Evolutionary conservation across 2,888 invertebrate genomes (phyloP).

Genomic region (Pammene aurita): DNA sequence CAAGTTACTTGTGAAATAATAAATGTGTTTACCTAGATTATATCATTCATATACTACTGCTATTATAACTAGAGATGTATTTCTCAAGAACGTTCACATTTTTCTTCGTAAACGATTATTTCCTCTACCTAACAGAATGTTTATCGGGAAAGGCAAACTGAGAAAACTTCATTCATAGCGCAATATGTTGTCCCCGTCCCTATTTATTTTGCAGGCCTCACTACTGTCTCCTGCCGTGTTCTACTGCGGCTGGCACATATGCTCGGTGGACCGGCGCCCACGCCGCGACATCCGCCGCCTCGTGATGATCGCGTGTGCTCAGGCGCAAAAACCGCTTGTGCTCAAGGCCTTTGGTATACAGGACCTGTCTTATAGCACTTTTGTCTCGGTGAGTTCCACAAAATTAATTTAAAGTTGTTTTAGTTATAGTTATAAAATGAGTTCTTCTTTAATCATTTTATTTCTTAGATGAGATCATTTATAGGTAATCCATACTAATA

Average conservation of each 20-base stretch:
- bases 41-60: too few species aligned
- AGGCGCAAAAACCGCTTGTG: slow-evolving; percentile 73
- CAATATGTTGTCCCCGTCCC: not conserved
- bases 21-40: too few species aligned
- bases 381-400: slow-evolving; percentile 67
- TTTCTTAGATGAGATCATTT: too few species aligned
- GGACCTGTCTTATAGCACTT: slow-evolving; percentile 73
- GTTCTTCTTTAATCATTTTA: too few species aligned
- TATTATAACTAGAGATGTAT: too few species aligned
- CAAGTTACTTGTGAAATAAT: too few species aligned
- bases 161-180: not conserved
- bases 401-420: not conserved
- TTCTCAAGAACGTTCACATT: too few species aligned
- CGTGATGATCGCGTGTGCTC: slow-evolving; percentile 71
- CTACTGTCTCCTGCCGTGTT: slow-evolving; percentile 69
- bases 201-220: slow-evolving; percentile 60
- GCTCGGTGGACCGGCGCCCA: slow-evolving; percentile 53
- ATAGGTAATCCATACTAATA: too few species aligned
- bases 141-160: too few species aligned
- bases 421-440: too few species aligned
- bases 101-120: too few species aligned
- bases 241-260: slow-evolving; percentile 71
- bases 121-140: too few species aligned
- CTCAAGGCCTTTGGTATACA: slow-evolving; percentile 77
- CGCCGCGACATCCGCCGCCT: slow-evolving; percentile 61